Base-by-base conservation (phyloP, 2,888 invertebrate species). In the Xanthorhoe designata region DNA sequence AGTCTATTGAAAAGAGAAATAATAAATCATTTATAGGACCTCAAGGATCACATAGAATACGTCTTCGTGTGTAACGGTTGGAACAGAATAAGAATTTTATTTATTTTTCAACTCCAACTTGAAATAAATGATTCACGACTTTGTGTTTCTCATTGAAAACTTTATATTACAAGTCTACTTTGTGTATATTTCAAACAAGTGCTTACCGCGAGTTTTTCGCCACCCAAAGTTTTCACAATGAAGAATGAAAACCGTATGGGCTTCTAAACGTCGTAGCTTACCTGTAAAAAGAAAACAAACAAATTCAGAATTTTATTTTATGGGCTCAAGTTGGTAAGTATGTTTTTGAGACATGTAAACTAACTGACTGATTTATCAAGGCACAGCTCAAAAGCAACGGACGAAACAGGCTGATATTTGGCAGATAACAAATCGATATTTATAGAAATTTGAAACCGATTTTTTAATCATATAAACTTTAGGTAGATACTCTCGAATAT, bases 211-310 rank as follows among this genome's bases (percentile, higher is more conserved):
- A 42, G 13, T 42, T 42, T 42, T 42, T 42, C 13, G 38, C 4
- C 38, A 42, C 38, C 18, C 19, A 29, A 52, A 13, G 52, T 5
- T 52, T 24, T 52, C 19, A 52, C 13, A 29, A 6, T 29, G 52
- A 0, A 18, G 3, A 50, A 15, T 2, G 47, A 47, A 32, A 32
- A 32, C 32, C 32, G 32, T 32, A 32, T 32, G 32, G 24, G 7
- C 17, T 9, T 13, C 38, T 51, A 24, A 10, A 2, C 13, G 9
- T 51, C n/a, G 38, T 42, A 58, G 57, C 64, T 64, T 64, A 64
- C 64, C 64, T 64, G 64, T 17, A 64, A 64, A 59, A 59, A 64
- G 13, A 13, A n/a, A 45, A 47, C 15, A 47, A 47, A 47, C 47
- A 15, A 42, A 17, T 47, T 17, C 47, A 17, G 6, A 15, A 45